Base-by-base conservation (phyloP, 1,140 invertebrate species). In the Nomia melanderi region DNA sequence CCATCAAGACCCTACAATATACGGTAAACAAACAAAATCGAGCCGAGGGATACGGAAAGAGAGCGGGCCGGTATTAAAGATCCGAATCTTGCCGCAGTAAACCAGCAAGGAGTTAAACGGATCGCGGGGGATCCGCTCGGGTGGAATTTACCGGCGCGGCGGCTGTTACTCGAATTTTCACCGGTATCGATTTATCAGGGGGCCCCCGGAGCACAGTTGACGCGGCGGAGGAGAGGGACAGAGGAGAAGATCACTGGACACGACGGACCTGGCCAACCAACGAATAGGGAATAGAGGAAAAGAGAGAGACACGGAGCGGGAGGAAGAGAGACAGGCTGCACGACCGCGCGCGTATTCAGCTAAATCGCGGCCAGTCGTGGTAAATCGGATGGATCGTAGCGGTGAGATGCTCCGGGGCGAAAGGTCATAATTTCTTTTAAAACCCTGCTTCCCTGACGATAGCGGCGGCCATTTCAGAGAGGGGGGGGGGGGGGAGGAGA, bases 351-450 rank as follows among this genome's bases (percentile, higher is more conserved):
- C 4, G 56, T 60, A 62, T 62, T 72, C 57, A 36, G 23, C 41
- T 23, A 33, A 60, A 72, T 62, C 57, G 41, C 41, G 23, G n/a
- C 12, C 23, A 25, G 17, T 12, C 57, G 69, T 62, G 57, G 56
- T 72, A 72, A 72, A 72, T 72, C 57, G 69, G 57, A 50, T n/a
- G 44, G 31, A 63, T 62, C 23, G 54, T 23, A 17, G 14, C 14
- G 59, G 47, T 6, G 25, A 36, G 20, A 3, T 9, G 57, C 23
- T 63, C 20, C 41, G 39, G 23, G 70, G 20, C 31, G 20, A 54
- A 53, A 64, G 60, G 54, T 69, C 11, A 76, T 76, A 47, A 50
- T 39, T 70, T 76, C 66, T 69, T 69, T 70, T 70, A 59, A 29
- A 59, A 59, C 54, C 39, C 54, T 54, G 29, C 36, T 66, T 33